phyloP scores from a whole-genome alignment of 2,797 vertebrate genomes.

The Natrix natrix region DNA sequence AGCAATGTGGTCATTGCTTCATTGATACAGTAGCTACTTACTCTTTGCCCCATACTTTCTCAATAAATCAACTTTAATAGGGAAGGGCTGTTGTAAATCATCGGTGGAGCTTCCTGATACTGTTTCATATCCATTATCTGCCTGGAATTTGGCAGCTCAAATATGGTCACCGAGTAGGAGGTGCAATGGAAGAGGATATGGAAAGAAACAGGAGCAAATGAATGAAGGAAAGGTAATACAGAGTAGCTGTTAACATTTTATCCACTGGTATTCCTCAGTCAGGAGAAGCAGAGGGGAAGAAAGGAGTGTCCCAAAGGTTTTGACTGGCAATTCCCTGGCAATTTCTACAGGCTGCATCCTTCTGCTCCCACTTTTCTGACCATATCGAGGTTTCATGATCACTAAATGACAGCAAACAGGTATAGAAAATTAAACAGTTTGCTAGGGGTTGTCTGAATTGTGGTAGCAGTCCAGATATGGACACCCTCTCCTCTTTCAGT shows the following conservation, averaged over 20 bases:
- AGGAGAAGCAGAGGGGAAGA: neutral
- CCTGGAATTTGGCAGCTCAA: neutral
- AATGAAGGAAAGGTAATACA: neutral
- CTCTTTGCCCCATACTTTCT: neutral
- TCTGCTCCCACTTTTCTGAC: neutral
- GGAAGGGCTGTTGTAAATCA: neutral
- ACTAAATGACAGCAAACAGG: neutral
- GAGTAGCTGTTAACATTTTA: neutral
- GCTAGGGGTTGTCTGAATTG: neutral
- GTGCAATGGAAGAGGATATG: neutral
- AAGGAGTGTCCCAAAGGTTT: neutral
- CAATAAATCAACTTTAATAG: neutral
- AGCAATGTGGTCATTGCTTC: neutral
- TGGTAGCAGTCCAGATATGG: neutral
- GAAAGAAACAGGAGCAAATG: neutral
- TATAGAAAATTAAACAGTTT: neutral
- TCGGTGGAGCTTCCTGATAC: neutral
- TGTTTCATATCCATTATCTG: neutral
- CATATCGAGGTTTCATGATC: neutral
- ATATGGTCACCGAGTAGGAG: neutral
- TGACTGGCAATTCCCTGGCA: neutral
- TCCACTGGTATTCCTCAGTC: neutral
- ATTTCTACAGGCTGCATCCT: neutral
- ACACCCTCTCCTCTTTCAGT: neutral
- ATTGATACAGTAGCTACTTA: neutral